Conservation (phyloP, 35 echinoderm and acorn worm genomes). For the Patiria miniata region DNA sequence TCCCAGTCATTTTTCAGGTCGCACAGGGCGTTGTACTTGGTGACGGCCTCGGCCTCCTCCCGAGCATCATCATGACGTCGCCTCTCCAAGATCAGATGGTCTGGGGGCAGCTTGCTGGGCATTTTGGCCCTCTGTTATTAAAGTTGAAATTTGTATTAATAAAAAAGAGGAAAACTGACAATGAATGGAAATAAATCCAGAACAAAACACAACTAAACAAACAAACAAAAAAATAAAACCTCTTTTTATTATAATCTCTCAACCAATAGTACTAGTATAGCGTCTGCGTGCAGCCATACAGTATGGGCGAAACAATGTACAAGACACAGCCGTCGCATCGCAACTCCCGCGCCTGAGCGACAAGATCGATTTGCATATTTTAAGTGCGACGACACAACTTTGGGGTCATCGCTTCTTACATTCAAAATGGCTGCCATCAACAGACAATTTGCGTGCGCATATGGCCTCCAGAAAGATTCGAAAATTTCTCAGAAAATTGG, state of each 20-base stretch:
- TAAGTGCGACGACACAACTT: too few relatives aligned
- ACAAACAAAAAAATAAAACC: background rate
- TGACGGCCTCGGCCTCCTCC: slow-evolving; percentile 87
- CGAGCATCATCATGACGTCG: slow-evolving; percentile 77
- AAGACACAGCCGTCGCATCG: background rate
- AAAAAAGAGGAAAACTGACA: background rate
- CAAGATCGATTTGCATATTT: too few relatives aligned
- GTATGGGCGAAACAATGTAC: background rate
- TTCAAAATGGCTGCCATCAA: too few relatives aligned
- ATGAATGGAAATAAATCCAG: too few relatives aligned
- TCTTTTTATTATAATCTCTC: background rate
- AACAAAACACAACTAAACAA: background rate
- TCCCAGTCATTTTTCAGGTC: slow-evolving; percentile 99
- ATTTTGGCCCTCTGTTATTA: slow-evolving; percentile 98
- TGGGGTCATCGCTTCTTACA: too few relatives aligned
- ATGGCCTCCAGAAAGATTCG: too few relatives aligned
- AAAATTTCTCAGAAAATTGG: too few relatives aligned
- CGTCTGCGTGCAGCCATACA: background rate
- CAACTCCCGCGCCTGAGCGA: too few relatives aligned
- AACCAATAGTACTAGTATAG: background rate
- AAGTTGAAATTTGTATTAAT: background rate
- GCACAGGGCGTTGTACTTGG: slow-evolving; percentile 90
- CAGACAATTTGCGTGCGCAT: too few relatives aligned
- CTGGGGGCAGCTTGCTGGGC: slow-evolving; percentile 94
- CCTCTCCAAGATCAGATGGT: slow-evolving; percentile 95